Percentiles rank a stretch among this genome's conserved stretches.
phyloP scores from a whole-genome alignment of 2,888 invertebrate genomes.

The Coenonympha arcania region DNA sequence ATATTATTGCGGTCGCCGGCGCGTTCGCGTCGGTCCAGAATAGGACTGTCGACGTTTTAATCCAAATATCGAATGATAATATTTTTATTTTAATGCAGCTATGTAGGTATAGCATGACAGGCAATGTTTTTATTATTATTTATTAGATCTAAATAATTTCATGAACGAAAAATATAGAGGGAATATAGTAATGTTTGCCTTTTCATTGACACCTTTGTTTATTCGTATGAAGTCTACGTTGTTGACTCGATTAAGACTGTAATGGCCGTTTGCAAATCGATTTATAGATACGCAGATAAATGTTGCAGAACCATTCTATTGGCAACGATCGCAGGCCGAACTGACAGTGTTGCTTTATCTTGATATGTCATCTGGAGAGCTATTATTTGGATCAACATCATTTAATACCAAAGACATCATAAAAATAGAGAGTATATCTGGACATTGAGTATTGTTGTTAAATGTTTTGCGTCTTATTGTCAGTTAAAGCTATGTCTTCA shows the following conservation, averaged over 20 bases:
- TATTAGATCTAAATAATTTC: background rate
- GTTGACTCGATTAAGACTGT: conserved; percentile 19
- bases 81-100: background rate
- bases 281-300: conserved; percentile 12
- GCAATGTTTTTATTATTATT: background rate
- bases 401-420: background rate
- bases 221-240: conserved; percentile 17
- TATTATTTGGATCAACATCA: background rate
- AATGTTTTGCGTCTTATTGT: no score
- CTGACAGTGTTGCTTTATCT: conserved; percentile 17
- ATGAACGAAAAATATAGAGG: no score
- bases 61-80: conserved; percentile 3
- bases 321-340: conserved; percentile 18
- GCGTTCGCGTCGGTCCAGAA: conserved; percentile 25
- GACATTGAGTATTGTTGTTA: no score
- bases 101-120: background rate
- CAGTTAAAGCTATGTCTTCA: no score
- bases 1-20: conserved; percentile 19
- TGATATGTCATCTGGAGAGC: background rate
- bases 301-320: conserved; percentile 25
- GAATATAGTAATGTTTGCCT: no score
- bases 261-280: conserved; percentile 20
- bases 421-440: background rate
- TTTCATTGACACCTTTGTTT: no score
- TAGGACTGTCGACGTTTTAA: conserved; percentile 25